Conservation (phyloP, 2,113 vertebrate species). For the Pan troglodytes region NHGRI_mPanTro3-v2.1_pri NC_086015.1:141207001-141207500, state of each 20-base stretch:
- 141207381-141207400: background rate
- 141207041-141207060: background rate
- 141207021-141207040: background rate
- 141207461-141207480: background rate
- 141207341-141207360: background rate
- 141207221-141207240: background rate
- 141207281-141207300: background rate
- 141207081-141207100: background rate
- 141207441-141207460: background rate
- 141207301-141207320: background rate
- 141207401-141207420: background rate
- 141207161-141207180: conserved; percentile 3
- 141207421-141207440: background rate
- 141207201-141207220: background rate
- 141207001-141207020: background rate
- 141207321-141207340: background rate
- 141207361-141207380: background rate
- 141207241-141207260: background rate
- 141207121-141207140: conserved; percentile 2
- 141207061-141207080: background rate
- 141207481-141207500: background rate
- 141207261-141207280: background rate
- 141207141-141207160: background rate
- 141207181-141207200: background rate
- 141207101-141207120: background rate